Percentiles rank a stretch among this genome's conserved stretches.
phyloP scores from a whole-genome alignment of 2,888 invertebrate genomes.

The Lithophane ornitopus region DNA sequence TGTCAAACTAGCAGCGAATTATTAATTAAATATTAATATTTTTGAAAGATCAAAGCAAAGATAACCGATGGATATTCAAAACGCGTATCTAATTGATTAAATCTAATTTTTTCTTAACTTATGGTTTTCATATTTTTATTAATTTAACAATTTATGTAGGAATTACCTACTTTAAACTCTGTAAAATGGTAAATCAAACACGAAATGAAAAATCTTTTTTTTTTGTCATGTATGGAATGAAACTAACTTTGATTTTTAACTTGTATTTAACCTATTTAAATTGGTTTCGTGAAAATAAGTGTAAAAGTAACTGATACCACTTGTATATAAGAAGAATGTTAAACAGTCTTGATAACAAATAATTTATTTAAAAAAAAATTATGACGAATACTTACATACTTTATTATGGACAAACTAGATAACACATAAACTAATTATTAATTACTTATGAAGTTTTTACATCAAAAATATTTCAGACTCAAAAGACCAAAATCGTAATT shows the following conservation, averaged over 20 bases:
- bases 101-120: not conserved
- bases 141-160: no score
- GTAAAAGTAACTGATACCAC: not conserved
- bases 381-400: not conserved
- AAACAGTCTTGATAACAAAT: not conserved
- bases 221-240: no score
- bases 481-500: not conserved
- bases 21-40: conserved; percentile 31
- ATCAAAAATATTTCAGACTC: not conserved
- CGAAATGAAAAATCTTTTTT: no score
- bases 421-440: not conserved
- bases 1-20: conserved; percentile 17
- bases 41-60: conserved; percentile 20
- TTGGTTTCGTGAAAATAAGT: not conserved
- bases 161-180: no score
- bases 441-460: not conserved
- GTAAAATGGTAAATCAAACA: no score
- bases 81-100: conserved; percentile 24
- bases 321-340: not conserved
- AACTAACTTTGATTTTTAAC: not conserved
- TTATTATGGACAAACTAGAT: not conserved
- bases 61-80: conserved; percentile 8
- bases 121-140: no score
- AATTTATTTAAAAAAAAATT: no score
- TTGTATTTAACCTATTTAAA: not conserved